Conservation (phyloP, 2,888 invertebrate genomes). For the Erannis defoliaria region DNA sequence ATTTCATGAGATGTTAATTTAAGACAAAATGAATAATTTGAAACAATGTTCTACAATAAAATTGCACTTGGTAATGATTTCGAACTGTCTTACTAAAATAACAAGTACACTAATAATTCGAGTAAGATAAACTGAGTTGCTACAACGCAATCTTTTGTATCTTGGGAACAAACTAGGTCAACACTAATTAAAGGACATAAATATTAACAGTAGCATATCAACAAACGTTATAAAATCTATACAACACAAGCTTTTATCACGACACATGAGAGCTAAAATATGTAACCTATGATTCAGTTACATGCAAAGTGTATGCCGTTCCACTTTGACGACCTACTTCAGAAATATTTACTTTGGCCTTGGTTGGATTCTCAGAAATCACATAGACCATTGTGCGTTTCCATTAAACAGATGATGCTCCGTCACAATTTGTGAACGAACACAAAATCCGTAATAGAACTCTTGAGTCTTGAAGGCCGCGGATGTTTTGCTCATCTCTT, state of each 20-base stretch:
- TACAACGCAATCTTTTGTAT: background rate
- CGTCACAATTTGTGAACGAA: constrained; percentile 35
- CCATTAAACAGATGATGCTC: constrained; percentile 39
- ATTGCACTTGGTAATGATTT: background rate
- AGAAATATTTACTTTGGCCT: constrained; percentile 66
- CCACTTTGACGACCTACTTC: constrained; percentile 68
- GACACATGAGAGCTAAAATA: constrained; percentile 15
- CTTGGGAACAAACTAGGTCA: constrained; percentile 12
- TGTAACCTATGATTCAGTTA: constrained; percentile 59
- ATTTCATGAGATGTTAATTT: background rate
- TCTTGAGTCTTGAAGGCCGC: constrained; percentile 28
- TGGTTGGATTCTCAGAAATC: constrained; percentile 63
- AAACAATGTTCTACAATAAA: background rate
- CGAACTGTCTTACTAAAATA: background rate
- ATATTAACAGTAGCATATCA: constrained; percentile 5
- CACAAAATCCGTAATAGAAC: constrained; percentile 25
- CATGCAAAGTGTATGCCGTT: constrained; percentile 56
- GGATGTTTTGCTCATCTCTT: constrained; percentile 13
- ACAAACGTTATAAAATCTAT: constrained; percentile 19
- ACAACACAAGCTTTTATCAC: constrained; percentile 30
- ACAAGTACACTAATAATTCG: background rate
- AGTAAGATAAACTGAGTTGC: background rate
- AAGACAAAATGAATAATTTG: background rate
- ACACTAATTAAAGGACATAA: constrained; percentile 10
- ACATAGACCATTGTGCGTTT: constrained; percentile 51